Evolutionary conservation across 2,797 vertebrate genomes (phyloP).

Genomic region (Darevskia nairensis): DNA sequence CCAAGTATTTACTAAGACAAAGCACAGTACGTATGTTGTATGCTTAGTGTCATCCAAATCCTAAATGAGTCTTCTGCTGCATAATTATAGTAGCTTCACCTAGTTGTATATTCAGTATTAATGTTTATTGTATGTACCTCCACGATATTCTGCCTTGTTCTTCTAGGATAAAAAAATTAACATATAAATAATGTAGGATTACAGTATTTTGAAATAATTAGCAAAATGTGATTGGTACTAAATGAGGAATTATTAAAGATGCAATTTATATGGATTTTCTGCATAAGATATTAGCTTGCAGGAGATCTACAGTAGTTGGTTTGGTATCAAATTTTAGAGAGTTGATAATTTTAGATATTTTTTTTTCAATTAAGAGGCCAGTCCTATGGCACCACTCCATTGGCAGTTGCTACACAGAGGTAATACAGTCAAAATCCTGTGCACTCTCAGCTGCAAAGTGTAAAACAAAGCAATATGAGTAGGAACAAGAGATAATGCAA

Average conservation of each 20-base stretch:
- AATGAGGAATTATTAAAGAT: slow-evolving; percentile 69
- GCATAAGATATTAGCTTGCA: slow-evolving; percentile 62
- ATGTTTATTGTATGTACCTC: slow-evolving; percentile 60
- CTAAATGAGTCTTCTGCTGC: slow-evolving; percentile 50
- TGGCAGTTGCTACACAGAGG: background rate
- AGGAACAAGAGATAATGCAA: background rate
- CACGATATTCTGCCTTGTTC: slow-evolving; percentile 53
- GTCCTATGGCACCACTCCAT: background rate
- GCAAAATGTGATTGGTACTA: slow-evolving; percentile 66
- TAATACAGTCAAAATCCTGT: background rate
- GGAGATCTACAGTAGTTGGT: slow-evolving; percentile 54
- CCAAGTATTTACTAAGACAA: slow-evolving; percentile 49
- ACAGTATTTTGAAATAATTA: slow-evolving; percentile 74
- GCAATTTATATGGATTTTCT: slow-evolving; percentile 65
- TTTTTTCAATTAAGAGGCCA: slow-evolving; percentile 65
- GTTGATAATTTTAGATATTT: slow-evolving; percentile 65
- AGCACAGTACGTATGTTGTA: slow-evolving; percentile 44
- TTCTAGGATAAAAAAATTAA: slow-evolving; percentile 69
- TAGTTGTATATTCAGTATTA: slow-evolving; percentile 53
- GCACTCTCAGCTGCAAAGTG: background rate
- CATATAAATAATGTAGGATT: slow-evolving; percentile 71
- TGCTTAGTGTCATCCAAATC: slow-evolving; percentile 68
- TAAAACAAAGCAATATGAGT: background rate
- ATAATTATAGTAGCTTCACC: slow-evolving; percentile 61
- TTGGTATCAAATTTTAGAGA: slow-evolving; percentile 64